Percentiles rank a stretch among this genome's conserved stretches.
phyloP scores from a whole-genome alignment of 2,113 vertebrate genomes.

The Ictidomys tridecemlineatus region DNA sequence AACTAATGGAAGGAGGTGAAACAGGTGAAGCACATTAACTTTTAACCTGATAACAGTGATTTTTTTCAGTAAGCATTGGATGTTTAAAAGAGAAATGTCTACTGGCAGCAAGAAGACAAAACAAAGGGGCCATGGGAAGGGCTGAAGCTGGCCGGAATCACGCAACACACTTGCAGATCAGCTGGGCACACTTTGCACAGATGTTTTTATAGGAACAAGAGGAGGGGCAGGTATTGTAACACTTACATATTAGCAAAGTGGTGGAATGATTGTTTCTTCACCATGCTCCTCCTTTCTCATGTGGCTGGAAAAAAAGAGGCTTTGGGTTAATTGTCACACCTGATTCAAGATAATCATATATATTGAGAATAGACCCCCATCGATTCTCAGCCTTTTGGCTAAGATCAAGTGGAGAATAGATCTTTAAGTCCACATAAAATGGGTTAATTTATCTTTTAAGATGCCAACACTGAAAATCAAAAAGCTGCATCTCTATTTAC shows the following conservation, averaged over 20 bases:
- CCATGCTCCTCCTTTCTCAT: neutral
- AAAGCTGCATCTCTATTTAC: neutral
- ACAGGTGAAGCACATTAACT: conserved; percentile 73
- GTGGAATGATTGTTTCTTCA: neutral
- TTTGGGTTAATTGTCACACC: neutral
- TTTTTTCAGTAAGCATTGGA: conserved; percentile 62
- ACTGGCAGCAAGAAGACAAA: conserved; percentile 67
- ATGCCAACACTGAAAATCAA: conserved; percentile 15
- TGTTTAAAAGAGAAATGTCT: conserved; percentile 61
- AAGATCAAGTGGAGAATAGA: no score
- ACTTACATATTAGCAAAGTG: neutral
- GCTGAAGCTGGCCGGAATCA: conserved; percentile 44
- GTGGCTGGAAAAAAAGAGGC: neutral
- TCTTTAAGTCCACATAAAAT: neutral
- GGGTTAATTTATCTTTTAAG: neutral
- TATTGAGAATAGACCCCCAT: neutral
- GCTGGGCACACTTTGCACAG: conserved; percentile 70
- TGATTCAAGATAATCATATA: conserved; percentile 12
- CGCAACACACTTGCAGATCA: conserved; percentile 51
- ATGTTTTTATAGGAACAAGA: conserved; percentile 64
- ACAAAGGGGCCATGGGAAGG: conserved; percentile 41
- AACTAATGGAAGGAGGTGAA: conserved; percentile 63
- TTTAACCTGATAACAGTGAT: conserved; percentile 68
- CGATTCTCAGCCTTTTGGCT: no score
- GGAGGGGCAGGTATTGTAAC: neutral